A percentile compares a stretch with the other conserved stretches of the same genome.
These are phyloP conservation scores for Chelon labrosus DNA, from an alignment of 2,797 vertebrate species.

Conservation along the genomic window DNA sequence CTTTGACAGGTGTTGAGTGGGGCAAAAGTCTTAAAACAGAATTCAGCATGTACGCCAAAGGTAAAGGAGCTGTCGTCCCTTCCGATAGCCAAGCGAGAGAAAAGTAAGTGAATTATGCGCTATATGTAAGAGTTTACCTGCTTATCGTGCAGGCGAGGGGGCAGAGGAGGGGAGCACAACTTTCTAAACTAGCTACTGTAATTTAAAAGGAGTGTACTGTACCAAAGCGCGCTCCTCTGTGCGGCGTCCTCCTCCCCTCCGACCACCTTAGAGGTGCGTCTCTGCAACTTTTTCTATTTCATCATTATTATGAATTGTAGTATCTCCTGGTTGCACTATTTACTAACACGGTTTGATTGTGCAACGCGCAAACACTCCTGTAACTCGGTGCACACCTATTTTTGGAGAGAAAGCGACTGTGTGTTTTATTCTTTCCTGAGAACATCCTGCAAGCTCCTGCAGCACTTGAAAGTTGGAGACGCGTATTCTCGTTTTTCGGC, in stretches of 20 bases:
- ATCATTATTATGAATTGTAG: not conserved
- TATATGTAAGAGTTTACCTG: slow-evolving; percentile 70
- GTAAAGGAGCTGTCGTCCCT: slow-evolving; percentile 95
- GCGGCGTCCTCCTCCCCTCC: slow-evolving; percentile 37
- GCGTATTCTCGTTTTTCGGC: too few relatives aligned
- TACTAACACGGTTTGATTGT: slow-evolving; percentile 21
- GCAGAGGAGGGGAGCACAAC: slow-evolving; percentile 75
- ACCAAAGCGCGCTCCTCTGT: slow-evolving; percentile 61
- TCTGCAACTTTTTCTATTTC: slow-evolving; percentile 59
- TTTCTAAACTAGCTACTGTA: slow-evolving; percentile 81
- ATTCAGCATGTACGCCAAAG: slow-evolving; percentile 96
- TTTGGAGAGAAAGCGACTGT: too few relatives aligned
- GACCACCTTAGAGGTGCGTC: slow-evolving; percentile 63
- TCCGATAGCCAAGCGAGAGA: slow-evolving; percentile 96
- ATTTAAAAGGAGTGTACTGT: slow-evolving; percentile 75
- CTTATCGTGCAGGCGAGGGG: slow-evolving; percentile 53
- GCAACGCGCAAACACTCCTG: too few relatives aligned
- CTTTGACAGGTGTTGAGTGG: slow-evolving; percentile 94
- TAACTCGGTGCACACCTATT: too few relatives aligned
- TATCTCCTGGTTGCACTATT: slow-evolving; percentile 3
- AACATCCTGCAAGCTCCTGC: too few relatives aligned
- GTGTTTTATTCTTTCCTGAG: too few relatives aligned
- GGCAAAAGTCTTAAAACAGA: slow-evolving; percentile 92
- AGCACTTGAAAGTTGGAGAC: too few relatives aligned
- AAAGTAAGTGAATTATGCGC: slow-evolving; percentile 90